Percentiles rank a stretch among this genome's conserved stretches.
These are phyloP conservation scores for Podarcis raffonei DNA, from an alignment of 2,113 vertebrate genomes.

Conservation along the genomic window DNA sequence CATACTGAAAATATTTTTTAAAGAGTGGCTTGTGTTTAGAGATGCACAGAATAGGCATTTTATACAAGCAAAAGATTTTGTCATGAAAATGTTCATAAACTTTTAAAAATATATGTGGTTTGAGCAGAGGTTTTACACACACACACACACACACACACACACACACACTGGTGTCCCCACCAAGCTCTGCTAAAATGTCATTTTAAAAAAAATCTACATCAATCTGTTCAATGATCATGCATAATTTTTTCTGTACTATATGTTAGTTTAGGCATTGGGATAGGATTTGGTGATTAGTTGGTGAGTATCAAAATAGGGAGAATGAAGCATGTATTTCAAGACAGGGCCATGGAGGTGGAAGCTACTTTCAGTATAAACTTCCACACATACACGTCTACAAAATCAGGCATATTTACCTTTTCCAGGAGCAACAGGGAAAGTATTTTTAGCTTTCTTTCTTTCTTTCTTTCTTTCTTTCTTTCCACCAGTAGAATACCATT, in stretches of 20 bases:
- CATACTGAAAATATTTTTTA: conserved; percentile 29
- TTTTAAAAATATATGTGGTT: neutral
- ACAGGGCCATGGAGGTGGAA: neutral
- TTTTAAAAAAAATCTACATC: neutral
- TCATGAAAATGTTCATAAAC: neutral
- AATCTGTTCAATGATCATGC: neutral
- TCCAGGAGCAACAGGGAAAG: neutral
- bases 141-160: too few relatives aligned
- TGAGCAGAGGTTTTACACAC: neutral
- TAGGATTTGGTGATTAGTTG: neutral
- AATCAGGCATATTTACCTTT: neutral
- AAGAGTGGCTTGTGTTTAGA: conserved; percentile 1
- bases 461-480: too few relatives aligned
- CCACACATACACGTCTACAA: neutral
- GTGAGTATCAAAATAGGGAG: neutral
- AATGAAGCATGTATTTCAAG: neutral
- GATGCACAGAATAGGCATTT: neutral
- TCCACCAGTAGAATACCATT: neutral
- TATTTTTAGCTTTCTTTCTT: neutral
- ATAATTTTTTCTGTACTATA: neutral
- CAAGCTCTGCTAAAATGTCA: neutral
- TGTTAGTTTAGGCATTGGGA: too few relatives aligned
- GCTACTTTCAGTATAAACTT: neutral
- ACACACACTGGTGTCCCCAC: neutral
- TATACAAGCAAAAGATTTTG: neutral